Evolutionary conservation across 2,888 invertebrate genomes (phyloP).

Genomic region (Cephus spinipes): DNA sequence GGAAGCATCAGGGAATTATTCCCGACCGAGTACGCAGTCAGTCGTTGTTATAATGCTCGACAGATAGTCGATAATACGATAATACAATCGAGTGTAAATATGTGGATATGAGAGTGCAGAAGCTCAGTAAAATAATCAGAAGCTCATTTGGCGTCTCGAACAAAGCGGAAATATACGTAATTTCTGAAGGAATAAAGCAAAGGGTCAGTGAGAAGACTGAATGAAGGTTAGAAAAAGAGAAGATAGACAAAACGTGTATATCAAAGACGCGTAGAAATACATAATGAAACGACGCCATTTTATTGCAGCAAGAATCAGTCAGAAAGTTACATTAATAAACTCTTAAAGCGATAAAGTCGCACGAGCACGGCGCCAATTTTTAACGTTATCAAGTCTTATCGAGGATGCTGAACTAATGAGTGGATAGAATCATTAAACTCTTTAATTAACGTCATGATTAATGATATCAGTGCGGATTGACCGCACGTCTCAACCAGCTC

Average conservation of each 20-base stretch:
- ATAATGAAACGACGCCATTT: background rate
- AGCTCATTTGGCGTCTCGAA: background rate
- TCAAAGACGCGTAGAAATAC: background rate
- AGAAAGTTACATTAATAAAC: background rate
- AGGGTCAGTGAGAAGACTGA: background rate
- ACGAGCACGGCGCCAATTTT: background rate
- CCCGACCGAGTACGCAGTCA: background rate
- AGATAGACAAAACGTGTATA: background rate
- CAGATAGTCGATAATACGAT: background rate
- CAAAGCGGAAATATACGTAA: background rate
- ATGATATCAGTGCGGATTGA: background rate
- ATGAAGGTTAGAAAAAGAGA: background rate
- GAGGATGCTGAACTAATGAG: background rate
- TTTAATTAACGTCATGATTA: background rate
- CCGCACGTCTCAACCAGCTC: background rate
- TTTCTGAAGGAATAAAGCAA: background rate
- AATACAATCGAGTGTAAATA: background rate
- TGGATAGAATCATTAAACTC: background rate
- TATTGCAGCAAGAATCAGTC: background rate
- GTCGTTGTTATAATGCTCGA: background rate
- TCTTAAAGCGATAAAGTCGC: background rate
- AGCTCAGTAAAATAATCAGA: background rate
- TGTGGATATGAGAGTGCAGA: background rate
- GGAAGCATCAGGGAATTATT: background rate
- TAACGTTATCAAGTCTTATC: background rate